Base-by-base conservation (phyloP, 2,113 vertebrate genomes). In the Tapirus terrestris region DNA sequence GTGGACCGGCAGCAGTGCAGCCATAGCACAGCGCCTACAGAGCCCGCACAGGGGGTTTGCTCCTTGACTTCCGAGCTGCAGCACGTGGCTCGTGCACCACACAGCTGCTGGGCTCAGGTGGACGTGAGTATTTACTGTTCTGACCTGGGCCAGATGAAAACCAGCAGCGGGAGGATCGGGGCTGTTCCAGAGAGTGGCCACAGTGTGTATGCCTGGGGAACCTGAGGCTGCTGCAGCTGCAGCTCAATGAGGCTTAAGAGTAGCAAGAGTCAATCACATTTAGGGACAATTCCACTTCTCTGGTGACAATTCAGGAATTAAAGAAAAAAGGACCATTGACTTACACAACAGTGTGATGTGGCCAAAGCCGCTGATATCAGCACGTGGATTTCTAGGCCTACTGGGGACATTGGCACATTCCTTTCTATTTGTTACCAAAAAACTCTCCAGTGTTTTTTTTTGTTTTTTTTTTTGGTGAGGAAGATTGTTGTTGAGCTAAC, bases 81-180 rank as follows among this genome's bases (percentile, higher is more conserved):
- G 43, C n/a, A 61, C 0, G 6, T 8, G 14, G 9, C 72, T 1
- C 1, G 8, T 6, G 5, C 1, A 0, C 1, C 0, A 7, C 12
- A 12, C 10, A 2, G 90, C 72, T 29, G 1, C 79, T 4, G 16
- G 23, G 51, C 58, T 33, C 31, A 1, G 45, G 36, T 5, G 9
- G 1, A 6, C 2, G 8, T 16, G n/a, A 2, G 33, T 12, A 8
- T 10, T 11, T 11, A 5, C 43, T 1, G 20, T 8, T 2, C 33
- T 8, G 45, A 45, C 29, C 2, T 3, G 11, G 45, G 51, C 67
- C 85, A 9, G 68, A n/a, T 0, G 8, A 2, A 21, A 25, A 10
- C 16, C 3, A 36, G 56, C 20, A 27, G 76, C 23, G 51, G 14
- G 60, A 53, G 56, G 39, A 33, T 2, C 8, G 1, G 2, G 25